phyloP scores from a whole-genome alignment of 2,797 vertebrate genomes.

The Girardinus metallicus region DNA sequence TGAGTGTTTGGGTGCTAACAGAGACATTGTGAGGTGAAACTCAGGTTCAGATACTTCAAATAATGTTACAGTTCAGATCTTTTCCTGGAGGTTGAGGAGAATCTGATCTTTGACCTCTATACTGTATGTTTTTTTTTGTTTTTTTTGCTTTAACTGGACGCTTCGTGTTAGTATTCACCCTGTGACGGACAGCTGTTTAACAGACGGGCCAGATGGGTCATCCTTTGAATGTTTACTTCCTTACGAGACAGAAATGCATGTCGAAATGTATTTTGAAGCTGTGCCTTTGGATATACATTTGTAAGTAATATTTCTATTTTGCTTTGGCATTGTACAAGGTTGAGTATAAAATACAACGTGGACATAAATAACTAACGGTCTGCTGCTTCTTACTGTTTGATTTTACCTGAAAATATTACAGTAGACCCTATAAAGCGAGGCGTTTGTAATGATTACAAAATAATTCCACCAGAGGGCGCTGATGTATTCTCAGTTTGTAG shows the following conservation, averaged over 20 bases:
- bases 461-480: neutral
- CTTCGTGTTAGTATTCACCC: constrained; percentile 63
- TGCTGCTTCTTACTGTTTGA: constrained; percentile 5
- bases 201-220: constrained; percentile 68
- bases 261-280: constrained; percentile 78
- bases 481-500: neutral
- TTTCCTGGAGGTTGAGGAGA: constrained; percentile 33
- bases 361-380: constrained; percentile 44
- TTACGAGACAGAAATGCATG: constrained; percentile 64
- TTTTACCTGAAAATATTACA: neutral
- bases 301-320: constrained; percentile 81
- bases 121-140: constrained; percentile 37
- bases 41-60: constrained; percentile 33
- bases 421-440: neutral
- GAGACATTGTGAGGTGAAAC: constrained; percentile 13
- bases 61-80: constrained; percentile 37
- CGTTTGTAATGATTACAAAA: neutral
- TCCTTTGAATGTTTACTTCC: constrained; percentile 77
- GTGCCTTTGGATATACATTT: constrained; percentile 82
- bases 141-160: constrained; percentile 40
- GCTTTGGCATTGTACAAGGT: constrained; percentile 68
- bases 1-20: constrained; percentile 32
- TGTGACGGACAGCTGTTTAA: constrained; percentile 54
- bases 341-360: constrained; percentile 69
- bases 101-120: constrained; percentile 27